Percentiles rank a stretch among this genome's conserved stretches.
These are phyloP conservation scores for Parotia lawesii DNA, from an alignment of 2,113 vertebrate species.

Conservation along the genomic window DNA sequence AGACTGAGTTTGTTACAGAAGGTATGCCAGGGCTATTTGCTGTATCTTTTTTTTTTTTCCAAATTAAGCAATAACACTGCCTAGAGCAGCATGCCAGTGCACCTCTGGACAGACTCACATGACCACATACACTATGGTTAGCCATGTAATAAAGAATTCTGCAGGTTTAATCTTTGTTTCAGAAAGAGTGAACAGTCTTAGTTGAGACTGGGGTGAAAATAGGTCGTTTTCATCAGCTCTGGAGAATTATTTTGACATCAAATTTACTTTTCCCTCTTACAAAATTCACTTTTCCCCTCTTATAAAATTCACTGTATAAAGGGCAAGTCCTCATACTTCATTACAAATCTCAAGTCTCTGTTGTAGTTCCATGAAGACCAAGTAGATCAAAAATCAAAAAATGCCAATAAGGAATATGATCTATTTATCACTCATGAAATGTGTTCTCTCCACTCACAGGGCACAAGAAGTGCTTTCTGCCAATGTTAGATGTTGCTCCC, in stretches of 20 bases:
- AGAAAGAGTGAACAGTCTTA: background rate
- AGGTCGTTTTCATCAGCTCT: background rate
- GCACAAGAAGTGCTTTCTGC: background rate
- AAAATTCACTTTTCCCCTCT: background rate
- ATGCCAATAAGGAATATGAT: rapidly evolving
- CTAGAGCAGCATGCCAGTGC: background rate
- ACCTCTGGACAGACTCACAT: background rate
- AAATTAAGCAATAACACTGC: background rate
- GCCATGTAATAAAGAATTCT: background rate
- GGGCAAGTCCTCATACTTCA: background rate
- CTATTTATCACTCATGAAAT: background rate
- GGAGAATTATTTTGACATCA: background rate
- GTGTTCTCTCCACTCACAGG: background rate
- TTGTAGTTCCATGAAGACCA: background rate
- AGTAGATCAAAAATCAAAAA: background rate
- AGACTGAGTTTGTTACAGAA: background rate
- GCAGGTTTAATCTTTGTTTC: background rate
- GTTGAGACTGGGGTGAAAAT: background rate
- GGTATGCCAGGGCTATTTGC: background rate
- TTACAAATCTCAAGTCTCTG: background rate
- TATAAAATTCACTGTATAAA: background rate
- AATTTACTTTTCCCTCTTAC: background rate
- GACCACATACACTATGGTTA: background rate
- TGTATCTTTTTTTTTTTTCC: background rate
- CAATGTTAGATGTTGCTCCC: background rate